Conservation (phyloP, 1,140 invertebrate species). For the Pomacea maculata region DNA sequence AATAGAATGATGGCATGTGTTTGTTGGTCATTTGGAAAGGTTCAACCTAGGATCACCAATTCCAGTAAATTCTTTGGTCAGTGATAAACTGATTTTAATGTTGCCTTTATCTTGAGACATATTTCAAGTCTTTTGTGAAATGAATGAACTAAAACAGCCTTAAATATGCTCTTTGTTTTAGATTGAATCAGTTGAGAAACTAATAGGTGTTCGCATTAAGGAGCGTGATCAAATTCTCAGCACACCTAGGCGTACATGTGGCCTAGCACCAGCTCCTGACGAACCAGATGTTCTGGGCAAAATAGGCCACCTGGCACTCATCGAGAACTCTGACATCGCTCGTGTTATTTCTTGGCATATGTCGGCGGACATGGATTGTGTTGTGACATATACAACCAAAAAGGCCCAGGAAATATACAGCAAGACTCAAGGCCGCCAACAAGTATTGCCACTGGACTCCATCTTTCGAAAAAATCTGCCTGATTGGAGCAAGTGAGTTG, state of each 20-base stretch:
- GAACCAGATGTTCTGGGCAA: conserved; percentile 62
- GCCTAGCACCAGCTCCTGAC: conserved; percentile 39
- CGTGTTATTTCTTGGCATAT: conserved; percentile 66
- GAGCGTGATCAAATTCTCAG: conserved; percentile 47
- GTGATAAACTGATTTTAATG: no score
- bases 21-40: no score
- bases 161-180: conserved; percentile 23
- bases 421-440: conserved; percentile 60
- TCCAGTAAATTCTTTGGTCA: no score
- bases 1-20: no score
- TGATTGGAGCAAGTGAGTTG: conserved; percentile 64
- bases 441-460: conserved; percentile 63
- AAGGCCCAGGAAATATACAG: conserved; percentile 64
- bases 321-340: conserved; percentile 58
- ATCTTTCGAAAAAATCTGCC: conserved; percentile 64
- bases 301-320: conserved; percentile 62
- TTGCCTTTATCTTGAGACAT: no score
- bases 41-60: no score
- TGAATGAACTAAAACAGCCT: background rate
- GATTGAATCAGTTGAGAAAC: conserved; percentile 51
- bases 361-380: conserved; percentile 66
- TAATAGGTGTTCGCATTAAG: conserved; percentile 41
- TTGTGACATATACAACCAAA: conserved; percentile 60
- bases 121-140: no score
- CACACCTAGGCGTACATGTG: conserved; percentile 50